These are phyloP conservation scores for Agapornis canus DNA, from an alignment of 2,797 vertebrate genomes.

Conservation along the genomic window DNA sequence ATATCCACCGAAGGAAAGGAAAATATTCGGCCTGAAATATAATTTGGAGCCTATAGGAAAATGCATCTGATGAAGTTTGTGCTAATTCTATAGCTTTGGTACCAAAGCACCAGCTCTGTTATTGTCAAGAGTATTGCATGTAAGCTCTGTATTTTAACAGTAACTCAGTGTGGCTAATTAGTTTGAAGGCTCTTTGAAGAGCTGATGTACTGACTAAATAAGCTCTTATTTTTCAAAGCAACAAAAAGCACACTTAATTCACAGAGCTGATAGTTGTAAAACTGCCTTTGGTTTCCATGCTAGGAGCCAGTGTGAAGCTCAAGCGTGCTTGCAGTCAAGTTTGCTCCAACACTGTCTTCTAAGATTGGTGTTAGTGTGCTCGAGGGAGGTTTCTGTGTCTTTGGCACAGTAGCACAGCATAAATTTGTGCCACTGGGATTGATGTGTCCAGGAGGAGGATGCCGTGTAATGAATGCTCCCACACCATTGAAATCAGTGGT, in stretches of 20 bases:
- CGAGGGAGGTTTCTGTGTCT: neutral
- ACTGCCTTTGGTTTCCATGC: slow-evolving; percentile 20
- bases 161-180: slow-evolving; percentile 48
- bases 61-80: slow-evolving; percentile 27
- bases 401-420: neutral
- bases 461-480: neutral
- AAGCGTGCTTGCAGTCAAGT: neutral
- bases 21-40: slow-evolving; percentile 33
- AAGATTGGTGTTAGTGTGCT: neutral
- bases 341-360: neutral
- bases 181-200: slow-evolving; percentile 53
- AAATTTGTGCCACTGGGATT: slow-evolving; percentile 8
- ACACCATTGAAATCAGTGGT: neutral
- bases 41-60: slow-evolving; percentile 45
- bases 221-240: slow-evolving; percentile 53
- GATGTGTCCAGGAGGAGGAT: neutral
- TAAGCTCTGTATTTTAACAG: slow-evolving; percentile 43
- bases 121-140: slow-evolving; percentile 48
- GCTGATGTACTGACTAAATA: slow-evolving; percentile 39
- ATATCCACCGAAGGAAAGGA: neutral
- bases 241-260: slow-evolving; percentile 50
- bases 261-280: slow-evolving; percentile 37
- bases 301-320: neutral
- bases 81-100: slow-evolving; percentile 24
- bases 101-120: slow-evolving; percentile 20